Evolutionary conservation across 2,113 vertebrate genomes (phyloP), one percentile per base, ranked within the genome.

Genomic region (Puntigrus tetrazona): DNA sequence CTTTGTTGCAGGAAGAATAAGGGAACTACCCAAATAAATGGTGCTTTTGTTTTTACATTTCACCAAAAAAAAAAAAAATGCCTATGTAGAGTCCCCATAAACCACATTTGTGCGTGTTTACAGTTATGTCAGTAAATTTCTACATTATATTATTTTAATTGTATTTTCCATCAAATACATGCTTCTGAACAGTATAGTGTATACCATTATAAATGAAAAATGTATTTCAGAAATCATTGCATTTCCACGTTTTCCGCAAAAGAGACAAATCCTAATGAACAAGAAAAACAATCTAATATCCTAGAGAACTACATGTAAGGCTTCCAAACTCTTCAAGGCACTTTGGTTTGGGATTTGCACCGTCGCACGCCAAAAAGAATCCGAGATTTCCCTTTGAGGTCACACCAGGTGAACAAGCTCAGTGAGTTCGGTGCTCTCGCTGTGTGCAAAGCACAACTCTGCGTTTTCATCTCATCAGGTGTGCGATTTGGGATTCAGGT

Each of bases 371-470:
- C 59, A 27, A 85, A n/a, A 85, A 74, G 75, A 29, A 18, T 81
- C 84, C 87, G 89, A 88, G 86, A 88, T 88, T 92, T 88, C 85
- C 83, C 87, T 89, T 86, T 83, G 76, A 47, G 92, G 90, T 93
- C 91, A 90, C 73, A 77, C 84, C 88, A 87, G 90, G 92, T 91
- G 86, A 92, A 73, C 41, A 31, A 87, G 83, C 89, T 88, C 79
- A 83, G 84, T 70, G 74, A 89, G 86, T 85, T 20, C 14, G 5
- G 80, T 83, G 91, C 90, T 90, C 89, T 92, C 89, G 84, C 90
- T 50, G 59, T 77, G 86, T 34, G 67, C 25, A 73, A 65, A 57
- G 55, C 31, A 13, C 70, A 41, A 69, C 45, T 67, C 36, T 67
- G 59, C 63, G 77, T 84, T 84, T 87, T 84, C 72, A 70, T 87